phyloP scores from a whole-genome alignment of 2,113 vertebrate genomes.

The Tachycineta bicolor region DNA sequence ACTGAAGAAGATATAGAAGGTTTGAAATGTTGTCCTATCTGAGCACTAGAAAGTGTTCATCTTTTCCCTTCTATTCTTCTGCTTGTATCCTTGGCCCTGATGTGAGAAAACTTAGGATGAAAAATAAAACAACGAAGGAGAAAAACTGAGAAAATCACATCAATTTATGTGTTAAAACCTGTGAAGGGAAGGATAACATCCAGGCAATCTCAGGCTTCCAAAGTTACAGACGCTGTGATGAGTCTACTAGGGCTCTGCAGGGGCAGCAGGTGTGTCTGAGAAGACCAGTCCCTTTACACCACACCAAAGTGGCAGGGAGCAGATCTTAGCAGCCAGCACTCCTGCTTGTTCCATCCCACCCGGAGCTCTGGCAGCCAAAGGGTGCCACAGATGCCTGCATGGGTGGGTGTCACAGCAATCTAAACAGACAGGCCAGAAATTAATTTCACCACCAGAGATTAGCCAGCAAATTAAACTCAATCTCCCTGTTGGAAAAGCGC shows the following conservation, averaged over 20 bases:
- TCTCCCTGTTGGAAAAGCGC: neutral
- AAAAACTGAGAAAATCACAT: neutral
- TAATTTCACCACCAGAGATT: constrained; percentile 10
- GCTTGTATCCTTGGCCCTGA: neutral
- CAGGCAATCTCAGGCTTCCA: neutral
- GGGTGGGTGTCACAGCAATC: neutral
- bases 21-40: neutral
- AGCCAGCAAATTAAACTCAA: constrained; percentile 39
- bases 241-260: neutral
- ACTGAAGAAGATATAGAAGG: neutral
- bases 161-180: neutral
- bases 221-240: neutral
- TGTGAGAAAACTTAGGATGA: neutral
- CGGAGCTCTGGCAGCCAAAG: neutral
- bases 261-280: neutral
- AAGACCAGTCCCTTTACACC: neutral
- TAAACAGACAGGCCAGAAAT: constrained; percentile 49
- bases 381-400: neutral
- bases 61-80: neutral
- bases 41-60: neutral
- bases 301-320: accelerated
- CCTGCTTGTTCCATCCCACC: neutral
- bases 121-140: neutral
- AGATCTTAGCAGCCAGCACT: neutral
- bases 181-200: neutral